Evolutionary conservation across 1,140 invertebrate species (phyloP), one percentile per base, ranked within the genome.

Genomic region (Drosophila lini): DNA sequence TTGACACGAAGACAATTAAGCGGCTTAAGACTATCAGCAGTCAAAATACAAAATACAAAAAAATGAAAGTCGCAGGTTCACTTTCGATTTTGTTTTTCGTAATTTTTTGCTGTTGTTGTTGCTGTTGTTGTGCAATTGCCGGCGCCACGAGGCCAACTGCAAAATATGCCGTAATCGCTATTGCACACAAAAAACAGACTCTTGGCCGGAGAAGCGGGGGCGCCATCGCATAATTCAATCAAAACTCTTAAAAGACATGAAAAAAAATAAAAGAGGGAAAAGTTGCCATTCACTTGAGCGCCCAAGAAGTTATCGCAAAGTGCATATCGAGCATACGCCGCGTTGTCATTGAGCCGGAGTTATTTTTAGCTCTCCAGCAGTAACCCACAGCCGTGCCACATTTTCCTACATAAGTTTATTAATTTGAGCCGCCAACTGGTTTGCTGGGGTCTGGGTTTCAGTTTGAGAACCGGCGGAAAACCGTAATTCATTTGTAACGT

Each of bases 31-130:
- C 74, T 80, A 86, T 86, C 82, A 86, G 41, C 25, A 47, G 48
- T 10, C 32, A 5, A 57, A 77, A 60, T 10, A 52, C 6, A 7
- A 13, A 28, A 56, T 22, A 38, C n/a, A 74, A 56, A 81, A 86
- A 88, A 88, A 88, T 89, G 84, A 88, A 88, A 88, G 84, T 88
- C 84, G 84, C 84, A 88, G 88, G 84, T 88, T 88, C 83, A 88
- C 83, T 88, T 88, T 88, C 83, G 82, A 74, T 89, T 89, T 88
- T 48, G 25, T 48, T 78, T 62, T 47, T 81, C 15, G 25, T 45
- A 28, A n/a, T 32, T 31, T 55, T 28, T n/a, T n/a, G n/a, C n/a
- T n/a, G n/a, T n/a, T 25, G 25, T 3, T 78, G 55, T 38, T 68
- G 34, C 70, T 79, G 60, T 62, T 76, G 81, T 86, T 86, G 82